Base-by-base conservation (phyloP, 64 coral and sea anemone species). In the Orbicella faveolata region DNA sequence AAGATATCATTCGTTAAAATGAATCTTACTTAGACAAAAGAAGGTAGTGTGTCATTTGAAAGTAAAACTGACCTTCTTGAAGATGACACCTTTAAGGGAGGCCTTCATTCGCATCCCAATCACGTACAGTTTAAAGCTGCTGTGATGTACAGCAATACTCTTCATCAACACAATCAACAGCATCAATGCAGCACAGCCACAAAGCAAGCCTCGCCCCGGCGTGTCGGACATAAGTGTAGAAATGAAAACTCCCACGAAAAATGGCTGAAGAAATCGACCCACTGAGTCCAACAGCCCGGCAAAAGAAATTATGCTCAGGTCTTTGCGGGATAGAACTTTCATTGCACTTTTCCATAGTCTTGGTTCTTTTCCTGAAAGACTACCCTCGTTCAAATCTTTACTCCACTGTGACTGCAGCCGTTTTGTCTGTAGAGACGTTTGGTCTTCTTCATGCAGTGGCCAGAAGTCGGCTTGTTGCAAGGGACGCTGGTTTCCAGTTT, bases 191-290 rank as follows among this genome's bases (percentile, higher is more conserved):
- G 82, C 82, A 21, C 82, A 85, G 8, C 65, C 36, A 39, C 64
- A 48, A 25, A 85, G 82, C 37, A 85, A n/a, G 23, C 9, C 25
- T 85, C 65, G 36, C 23, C 73, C 82, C 14, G 82, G 82, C 0
- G 36, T 73, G 2, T 36, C 52, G 19, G 82, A 85, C 64, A 73
- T 73, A 25, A 85, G 65, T 6, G 82, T 85, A 25, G 82, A 72
- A 68, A 85, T 85, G 1, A 85, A 85, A 52, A 73, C 36, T 37
- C 82, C 82, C 64, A 85, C 19, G 64, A 85, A 85, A 52, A 85
- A 85, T 4, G 82, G 82, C 39, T 85, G 82, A 52, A 85, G 82
- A 85, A 85, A 85, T 85, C 82, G 82, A 52, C 82, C 82, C 36
- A 85, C 82, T 13, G 82, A 85, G 64, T 85, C 82, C 21, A 73